Percentiles rank a stretch among this genome's conserved stretches.
These are phyloP conservation scores for Cyaniris semiargus DNA, from an alignment of 2,888 invertebrate species.

Conservation along the genomic window DNA sequence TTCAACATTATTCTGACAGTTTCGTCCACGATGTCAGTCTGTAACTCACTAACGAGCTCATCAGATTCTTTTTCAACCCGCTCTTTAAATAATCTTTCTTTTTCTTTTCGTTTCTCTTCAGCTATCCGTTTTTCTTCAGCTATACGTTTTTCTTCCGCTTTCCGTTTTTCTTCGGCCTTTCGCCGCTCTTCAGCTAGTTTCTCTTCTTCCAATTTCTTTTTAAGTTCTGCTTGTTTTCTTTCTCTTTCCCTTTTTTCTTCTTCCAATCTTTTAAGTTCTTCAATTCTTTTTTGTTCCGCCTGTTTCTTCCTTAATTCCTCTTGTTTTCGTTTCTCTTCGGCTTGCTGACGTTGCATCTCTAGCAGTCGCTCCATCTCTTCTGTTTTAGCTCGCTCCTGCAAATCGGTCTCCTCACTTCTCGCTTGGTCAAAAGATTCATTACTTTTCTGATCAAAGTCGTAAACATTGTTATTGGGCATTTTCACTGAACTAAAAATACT, in stretches of 20 bases:
- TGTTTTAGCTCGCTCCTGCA: constrained; percentile 39
- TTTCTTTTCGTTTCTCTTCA: constrained; percentile 62
- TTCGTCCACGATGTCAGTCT: constrained; percentile 57
- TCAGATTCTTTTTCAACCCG: constrained; percentile 63
- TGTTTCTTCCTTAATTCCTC: constrained; percentile 44
- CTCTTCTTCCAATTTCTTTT: constrained; percentile 57
- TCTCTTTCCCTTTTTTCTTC: constrained; percentile 50
- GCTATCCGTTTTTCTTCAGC: constrained; percentile 59
- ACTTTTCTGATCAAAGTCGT: constrained; percentile 55
- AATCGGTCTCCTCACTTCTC: not conserved
- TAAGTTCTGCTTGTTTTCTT: constrained; percentile 53
- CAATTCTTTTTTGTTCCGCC: constrained; percentile 41
- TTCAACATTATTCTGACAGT: constrained; percentile 52
- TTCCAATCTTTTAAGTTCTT: constrained; percentile 43
- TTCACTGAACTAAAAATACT: constrained; percentile 61
- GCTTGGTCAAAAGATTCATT: constrained; percentile 45
- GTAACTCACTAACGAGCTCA: constrained; percentile 57
- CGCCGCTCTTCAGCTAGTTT: constrained; percentile 36
- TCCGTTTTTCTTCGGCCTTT: constrained; percentile 58
- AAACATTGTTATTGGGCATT: constrained; percentile 49
- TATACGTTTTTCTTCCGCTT: constrained; percentile 62
- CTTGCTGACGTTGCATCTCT: constrained; percentile 14
- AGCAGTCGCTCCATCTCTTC: constrained; percentile 46
- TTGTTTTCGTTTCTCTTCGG: constrained; percentile 33
- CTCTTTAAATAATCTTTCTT: constrained; percentile 57